These are phyloP conservation scores for Dugesia japonica DNA, from an alignment of 2,888 invertebrate species.

Conservation along the genomic window DNA sequence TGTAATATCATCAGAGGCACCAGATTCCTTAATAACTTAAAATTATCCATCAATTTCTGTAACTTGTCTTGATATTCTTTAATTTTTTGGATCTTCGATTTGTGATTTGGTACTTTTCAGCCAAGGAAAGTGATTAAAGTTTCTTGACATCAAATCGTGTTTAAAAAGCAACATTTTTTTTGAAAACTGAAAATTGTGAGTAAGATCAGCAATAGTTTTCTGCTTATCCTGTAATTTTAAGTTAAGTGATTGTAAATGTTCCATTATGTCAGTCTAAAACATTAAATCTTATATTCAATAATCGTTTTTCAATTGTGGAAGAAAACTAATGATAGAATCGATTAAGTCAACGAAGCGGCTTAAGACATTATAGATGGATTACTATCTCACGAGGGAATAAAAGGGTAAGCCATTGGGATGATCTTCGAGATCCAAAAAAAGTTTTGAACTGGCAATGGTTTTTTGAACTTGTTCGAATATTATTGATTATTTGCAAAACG, in stretches of 20 bases:
- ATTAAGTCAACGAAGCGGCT: neutral
- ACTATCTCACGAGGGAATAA: neutral
- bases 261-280: neutral
- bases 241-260: neutral
- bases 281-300: neutral
- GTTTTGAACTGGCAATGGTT: neutral
- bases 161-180: too few relatives aligned
- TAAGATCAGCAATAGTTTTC: too few relatives aligned
- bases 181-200: neutral
- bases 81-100: too few relatives aligned
- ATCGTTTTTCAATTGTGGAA: neutral
- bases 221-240: neutral
- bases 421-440: neutral
- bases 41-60: too few relatives aligned
- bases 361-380: neutral
- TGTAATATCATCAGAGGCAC: too few relatives aligned
- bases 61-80: too few relatives aligned
- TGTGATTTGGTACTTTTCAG: too few relatives aligned
- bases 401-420: neutral
- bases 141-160: too few relatives aligned
- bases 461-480: slow-evolving; percentile 14
- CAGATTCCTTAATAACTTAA: too few relatives aligned
- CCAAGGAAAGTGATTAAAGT: too few relatives aligned
- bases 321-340: neutral
- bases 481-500: neutral